Evolutionary conservation across 2,113 vertebrate genomes (phyloP), one percentile per base, ranked within the genome.

Genomic region (Condylura cristata): DNA sequence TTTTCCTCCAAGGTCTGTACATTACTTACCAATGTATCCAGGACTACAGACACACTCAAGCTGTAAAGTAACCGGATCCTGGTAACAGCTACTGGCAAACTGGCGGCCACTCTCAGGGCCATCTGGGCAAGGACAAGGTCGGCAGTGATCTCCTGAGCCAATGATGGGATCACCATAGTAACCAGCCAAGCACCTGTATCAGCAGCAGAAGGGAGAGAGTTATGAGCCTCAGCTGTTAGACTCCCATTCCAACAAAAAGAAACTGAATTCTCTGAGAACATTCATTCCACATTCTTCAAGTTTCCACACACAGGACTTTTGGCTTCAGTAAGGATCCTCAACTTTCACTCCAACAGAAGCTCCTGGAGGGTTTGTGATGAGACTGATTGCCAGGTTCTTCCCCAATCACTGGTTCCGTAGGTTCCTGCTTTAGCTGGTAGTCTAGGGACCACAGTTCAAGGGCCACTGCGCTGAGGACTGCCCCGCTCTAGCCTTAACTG

Each of bases 101-200:
- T 99, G 99, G 39, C 99, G 98, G 48, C 98, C 98, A 0, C 99
- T 99, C 34, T 97, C 96, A 0, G 99, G 99, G 24, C 99, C 99
- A 0, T 99, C 99, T 0, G 99, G 99, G 95, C 99, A 99, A 90
- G 99, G 98, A 68, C 99, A 99, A 46, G 99, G 98, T 10, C 99
- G 99, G 94, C 99, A 99, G 96, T 99, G 99, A 92, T 99, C 99
- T 1, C 99, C 99, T 0, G 99, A 99, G 14, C 99, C 99, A 84
- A 99, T 98, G 79, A 99, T 84, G 0, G 99, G 99, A 95, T 99
- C 98, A 2, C 99, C 99, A 0, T 99, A 99, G 98, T 99, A 99
- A 95, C 99, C 99, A 66, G 97, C 97, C 92, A 99, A 86, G 97
- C 99, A 99, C 96, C 99, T 99, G 96, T 0, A 13, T 24, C 22